phyloP scores from a whole-genome alignment of 2,797 vertebrate species.

The Sebastes aleutianus region DNA sequence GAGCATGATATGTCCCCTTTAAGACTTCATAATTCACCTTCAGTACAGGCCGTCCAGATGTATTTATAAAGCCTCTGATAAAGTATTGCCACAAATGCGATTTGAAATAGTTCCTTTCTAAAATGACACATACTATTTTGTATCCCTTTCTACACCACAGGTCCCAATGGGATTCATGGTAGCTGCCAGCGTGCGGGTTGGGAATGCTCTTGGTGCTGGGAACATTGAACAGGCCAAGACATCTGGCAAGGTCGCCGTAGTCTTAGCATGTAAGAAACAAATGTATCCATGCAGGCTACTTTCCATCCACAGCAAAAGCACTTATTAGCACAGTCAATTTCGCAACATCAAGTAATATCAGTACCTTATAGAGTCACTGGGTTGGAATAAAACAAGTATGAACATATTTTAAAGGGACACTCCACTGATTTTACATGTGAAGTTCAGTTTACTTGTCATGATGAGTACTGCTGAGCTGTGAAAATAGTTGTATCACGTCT shows the following conservation, averaged over 20 bases:
- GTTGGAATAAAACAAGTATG: background rate
- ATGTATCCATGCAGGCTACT: background rate
- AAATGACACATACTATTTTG: background rate
- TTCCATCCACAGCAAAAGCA: background rate
- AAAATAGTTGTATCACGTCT: background rate
- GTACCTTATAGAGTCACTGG: background rate
- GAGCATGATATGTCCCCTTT: background rate
- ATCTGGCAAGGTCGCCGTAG: constrained; percentile 74
- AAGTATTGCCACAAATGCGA: no score
- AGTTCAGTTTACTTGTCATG: background rate
- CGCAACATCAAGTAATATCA: background rate
- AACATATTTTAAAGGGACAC: background rate
- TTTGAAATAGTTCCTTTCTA: background rate
- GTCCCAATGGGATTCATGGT: background rate
- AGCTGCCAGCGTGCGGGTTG: background rate
- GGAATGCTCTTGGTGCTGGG: constrained; percentile 6
- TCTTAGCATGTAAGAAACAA: constrained; percentile 75
- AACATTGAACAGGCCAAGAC: constrained; percentile 73
- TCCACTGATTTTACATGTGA: background rate
- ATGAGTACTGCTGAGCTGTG: background rate
- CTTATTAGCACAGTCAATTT: background rate
- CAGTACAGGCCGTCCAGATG: background rate
- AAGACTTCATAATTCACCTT: background rate
- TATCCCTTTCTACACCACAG: background rate
- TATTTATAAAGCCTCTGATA: background rate